These are phyloP conservation scores for Chelonoidis abingdonii DNA, from an alignment of 2,113 vertebrate genomes.

Conservation along the genomic window DNA sequence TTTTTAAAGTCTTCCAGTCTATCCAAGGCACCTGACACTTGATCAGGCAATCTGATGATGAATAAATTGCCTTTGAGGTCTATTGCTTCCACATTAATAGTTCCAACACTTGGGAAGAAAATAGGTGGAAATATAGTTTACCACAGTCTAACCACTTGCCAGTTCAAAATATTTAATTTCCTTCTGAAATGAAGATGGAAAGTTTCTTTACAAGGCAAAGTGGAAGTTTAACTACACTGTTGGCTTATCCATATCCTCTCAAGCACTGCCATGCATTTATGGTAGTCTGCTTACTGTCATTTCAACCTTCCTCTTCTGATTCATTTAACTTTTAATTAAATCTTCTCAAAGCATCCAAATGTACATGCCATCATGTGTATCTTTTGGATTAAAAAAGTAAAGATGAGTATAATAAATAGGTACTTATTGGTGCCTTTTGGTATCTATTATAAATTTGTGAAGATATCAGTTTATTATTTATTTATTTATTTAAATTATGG, in stretches of 20 bases:
- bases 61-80: background rate
- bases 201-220: background rate
- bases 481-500: background rate
- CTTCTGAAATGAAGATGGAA: background rate
- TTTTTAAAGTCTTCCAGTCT: slow-evolving; percentile 3
- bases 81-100: background rate
- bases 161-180: background rate
- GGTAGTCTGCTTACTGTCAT: background rate
- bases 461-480: background rate
- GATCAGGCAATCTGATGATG: background rate
- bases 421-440: background rate
- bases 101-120: background rate
- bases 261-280: background rate
- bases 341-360: background rate
- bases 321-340: background rate
- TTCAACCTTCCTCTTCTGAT: background rate
- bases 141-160: background rate
- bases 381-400: background rate
- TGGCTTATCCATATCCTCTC: background rate
- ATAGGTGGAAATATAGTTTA: background rate
- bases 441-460: background rate
- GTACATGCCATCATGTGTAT: background rate
- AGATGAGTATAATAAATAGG: background rate
- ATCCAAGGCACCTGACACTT: background rate
- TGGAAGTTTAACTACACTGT: background rate